phyloP scores from a whole-genome alignment of 2,888 invertebrate genomes.

The Eupithecia centaureata region DNA sequence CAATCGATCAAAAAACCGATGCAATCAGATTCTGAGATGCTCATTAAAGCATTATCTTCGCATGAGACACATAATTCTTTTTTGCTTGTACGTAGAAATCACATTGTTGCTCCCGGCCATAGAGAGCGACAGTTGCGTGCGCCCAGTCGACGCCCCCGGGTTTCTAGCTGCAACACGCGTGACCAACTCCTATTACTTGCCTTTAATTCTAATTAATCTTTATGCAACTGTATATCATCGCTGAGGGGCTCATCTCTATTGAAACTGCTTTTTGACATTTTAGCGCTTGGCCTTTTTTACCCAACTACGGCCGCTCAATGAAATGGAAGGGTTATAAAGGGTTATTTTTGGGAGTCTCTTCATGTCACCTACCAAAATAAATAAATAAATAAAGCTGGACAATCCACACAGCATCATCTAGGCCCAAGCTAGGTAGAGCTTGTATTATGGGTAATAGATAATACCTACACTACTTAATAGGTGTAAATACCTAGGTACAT shows the following conservation, averaged over 20 bases:
- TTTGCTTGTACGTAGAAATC: constrained; percentile 59
- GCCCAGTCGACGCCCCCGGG: constrained; percentile 71
- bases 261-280: constrained; percentile 6
- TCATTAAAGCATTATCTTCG: constrained; percentile 38
- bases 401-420: too few species aligned
- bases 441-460: too few species aligned
- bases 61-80: constrained; percentile 38
- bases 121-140: constrained; percentile 76
- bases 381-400: too few species aligned
- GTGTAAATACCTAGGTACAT: too few species aligned
- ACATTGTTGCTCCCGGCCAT: constrained; percentile 72
- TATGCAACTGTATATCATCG: constrained; percentile 29
- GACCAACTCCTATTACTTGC: constrained; percentile 69
- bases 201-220: constrained; percentile 59
- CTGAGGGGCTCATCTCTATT: constrained; percentile 34
- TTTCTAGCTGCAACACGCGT: constrained; percentile 72
- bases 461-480: too few species aligned
- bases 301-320: neutral
- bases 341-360: neutral
- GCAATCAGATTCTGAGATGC: constrained; percentile 31
- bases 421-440: too few species aligned
- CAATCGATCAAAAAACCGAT: constrained; percentile 30
- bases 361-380: neutral
- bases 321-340: neutral
- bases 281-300: neutral